These are phyloP conservation scores for Emys orbicularis DNA, from an alignment of 2,797 vertebrate genomes.

Conservation along the genomic window DNA sequence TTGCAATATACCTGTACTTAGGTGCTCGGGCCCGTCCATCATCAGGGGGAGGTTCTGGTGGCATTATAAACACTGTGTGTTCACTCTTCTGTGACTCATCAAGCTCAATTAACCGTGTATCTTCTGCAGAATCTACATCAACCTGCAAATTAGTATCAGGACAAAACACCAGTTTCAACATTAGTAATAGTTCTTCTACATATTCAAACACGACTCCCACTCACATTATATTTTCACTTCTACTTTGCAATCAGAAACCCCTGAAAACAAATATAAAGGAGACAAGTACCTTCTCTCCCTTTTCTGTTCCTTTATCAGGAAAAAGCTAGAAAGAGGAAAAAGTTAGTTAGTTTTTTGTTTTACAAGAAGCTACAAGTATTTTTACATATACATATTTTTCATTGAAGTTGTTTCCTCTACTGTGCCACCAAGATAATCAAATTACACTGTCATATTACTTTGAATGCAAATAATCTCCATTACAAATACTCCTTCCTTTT, in stretches of 20 bases:
- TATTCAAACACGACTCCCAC: not conserved
- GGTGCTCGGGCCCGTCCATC: slow-evolving; percentile 81
- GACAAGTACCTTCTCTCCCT: slow-evolving; percentile 92
- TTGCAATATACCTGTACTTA: slow-evolving; percentile 87
- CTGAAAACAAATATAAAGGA: slow-evolving; percentile 7
- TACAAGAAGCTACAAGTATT: not conserved
- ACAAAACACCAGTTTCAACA: not conserved
- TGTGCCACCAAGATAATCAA: not conserved
- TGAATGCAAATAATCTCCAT: not conserved
- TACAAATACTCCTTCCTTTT: not conserved
- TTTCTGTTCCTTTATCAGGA: slow-evolving; percentile 96
- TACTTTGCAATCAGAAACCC: not conserved
- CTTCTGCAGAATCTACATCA: slow-evolving; percentile 91
- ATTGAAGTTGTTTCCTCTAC: not conserved
- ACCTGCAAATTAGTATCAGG: slow-evolving; percentile 81
- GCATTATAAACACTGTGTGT: slow-evolving; percentile 97
- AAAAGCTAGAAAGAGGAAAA: slow-evolving; percentile 88
- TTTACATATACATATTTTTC: not conserved
- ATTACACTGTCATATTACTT: not conserved
- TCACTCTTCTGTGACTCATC: slow-evolving; percentile 98
- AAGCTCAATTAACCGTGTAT: slow-evolving; percentile 92
- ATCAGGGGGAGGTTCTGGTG: slow-evolving; percentile 89
- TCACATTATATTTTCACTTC: not conserved
- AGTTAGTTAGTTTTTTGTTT: slow-evolving; percentile 53
- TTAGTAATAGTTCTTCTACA: not conserved